Conservation (phyloP, 2,797 vertebrate genomes). For the Anniella stebbinsi region DNA sequence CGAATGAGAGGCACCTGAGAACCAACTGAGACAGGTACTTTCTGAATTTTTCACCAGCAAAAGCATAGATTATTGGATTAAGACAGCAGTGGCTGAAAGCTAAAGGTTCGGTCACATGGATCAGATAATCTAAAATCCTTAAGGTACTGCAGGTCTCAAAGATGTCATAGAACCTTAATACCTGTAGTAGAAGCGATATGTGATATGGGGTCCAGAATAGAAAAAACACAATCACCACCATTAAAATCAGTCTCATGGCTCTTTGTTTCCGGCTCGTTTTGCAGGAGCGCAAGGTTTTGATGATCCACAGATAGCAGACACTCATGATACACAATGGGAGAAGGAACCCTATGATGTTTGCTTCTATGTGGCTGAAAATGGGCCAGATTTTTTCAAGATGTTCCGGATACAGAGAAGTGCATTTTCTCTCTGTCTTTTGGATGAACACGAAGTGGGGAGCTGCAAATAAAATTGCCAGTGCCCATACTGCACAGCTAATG, state of each 20-base stretch:
- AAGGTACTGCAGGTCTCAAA: constrained; percentile 75
- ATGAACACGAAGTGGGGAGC: constrained; percentile 87
- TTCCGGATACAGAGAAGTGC: constrained; percentile 75
- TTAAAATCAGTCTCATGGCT: constrained; percentile 84
- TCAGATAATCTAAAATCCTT: constrained; percentile 70
- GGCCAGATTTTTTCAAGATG: constrained; percentile 71
- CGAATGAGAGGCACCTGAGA: constrained; percentile 66
- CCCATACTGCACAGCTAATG: constrained; percentile 82
- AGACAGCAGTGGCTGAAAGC: constrained; percentile 91
- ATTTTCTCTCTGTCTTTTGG: constrained; percentile 68
- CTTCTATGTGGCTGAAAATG: constrained; percentile 79
- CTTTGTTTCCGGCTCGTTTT: constrained; percentile 80
- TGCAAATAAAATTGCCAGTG: constrained; percentile 80
- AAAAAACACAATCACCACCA: constrained; percentile 87
- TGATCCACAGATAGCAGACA: constrained; percentile 89
- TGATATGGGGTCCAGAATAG: constrained; percentile 93
- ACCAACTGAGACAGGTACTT: constrained; percentile 79
- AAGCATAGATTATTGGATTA: constrained; percentile 93
- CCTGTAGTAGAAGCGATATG: constrained; percentile 81
- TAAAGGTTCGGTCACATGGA: constrained; percentile 84
- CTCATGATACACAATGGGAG: constrained; percentile 83
- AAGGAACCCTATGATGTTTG: constrained; percentile 85
- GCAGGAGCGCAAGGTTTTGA: constrained; percentile 80
- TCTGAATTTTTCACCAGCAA: constrained; percentile 91
- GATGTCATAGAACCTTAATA: constrained; percentile 67